Evolutionary conservation across 1,140 invertebrate species (phyloP).

Genomic region (Drosophila arizonae): DNA sequence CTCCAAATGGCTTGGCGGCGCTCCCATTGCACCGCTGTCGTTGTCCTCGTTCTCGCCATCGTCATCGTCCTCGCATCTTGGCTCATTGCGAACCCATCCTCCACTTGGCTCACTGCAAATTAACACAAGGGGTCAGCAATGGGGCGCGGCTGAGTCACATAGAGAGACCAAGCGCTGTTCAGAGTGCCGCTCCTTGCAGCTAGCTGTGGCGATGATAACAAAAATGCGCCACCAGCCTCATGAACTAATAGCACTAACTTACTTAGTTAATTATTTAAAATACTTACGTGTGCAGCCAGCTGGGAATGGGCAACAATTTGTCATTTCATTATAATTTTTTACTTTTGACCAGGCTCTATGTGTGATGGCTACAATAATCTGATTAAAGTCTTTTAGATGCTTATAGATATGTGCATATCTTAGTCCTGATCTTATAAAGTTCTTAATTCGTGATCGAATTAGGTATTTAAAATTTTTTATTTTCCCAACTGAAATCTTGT

Average conservation of each 20-base stretch:
- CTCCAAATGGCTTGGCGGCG: constrained; percentile 29
- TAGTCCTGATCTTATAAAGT: too few relatives aligned
- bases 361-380: too few relatives aligned
- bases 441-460: too few relatives aligned
- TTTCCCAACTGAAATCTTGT: too few relatives aligned
- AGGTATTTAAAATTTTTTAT: too few relatives aligned
- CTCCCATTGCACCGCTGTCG: constrained; percentile 36
- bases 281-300: background rate
- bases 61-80: constrained; percentile 23
- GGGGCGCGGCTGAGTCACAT: constrained; percentile 33
- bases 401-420: too few relatives aligned
- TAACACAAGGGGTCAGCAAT: background rate
- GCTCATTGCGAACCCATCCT: constrained; percentile 30
- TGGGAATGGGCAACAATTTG: constrained; percentile 8
- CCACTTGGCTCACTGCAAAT: constrained; percentile 27
- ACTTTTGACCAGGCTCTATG: background rate
- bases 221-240: background rate
- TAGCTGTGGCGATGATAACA: background rate
- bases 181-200: constrained; percentile 31
- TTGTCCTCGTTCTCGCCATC: constrained; percentile 8
- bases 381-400: too few relatives aligned
- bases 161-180: constrained; percentile 45
- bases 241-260: background rate
- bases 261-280: constrained; percentile 6
- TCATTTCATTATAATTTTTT: background rate